phyloP scores from a whole-genome alignment of 2,888 invertebrate genomes.

The Hetaerina titia region DNA sequence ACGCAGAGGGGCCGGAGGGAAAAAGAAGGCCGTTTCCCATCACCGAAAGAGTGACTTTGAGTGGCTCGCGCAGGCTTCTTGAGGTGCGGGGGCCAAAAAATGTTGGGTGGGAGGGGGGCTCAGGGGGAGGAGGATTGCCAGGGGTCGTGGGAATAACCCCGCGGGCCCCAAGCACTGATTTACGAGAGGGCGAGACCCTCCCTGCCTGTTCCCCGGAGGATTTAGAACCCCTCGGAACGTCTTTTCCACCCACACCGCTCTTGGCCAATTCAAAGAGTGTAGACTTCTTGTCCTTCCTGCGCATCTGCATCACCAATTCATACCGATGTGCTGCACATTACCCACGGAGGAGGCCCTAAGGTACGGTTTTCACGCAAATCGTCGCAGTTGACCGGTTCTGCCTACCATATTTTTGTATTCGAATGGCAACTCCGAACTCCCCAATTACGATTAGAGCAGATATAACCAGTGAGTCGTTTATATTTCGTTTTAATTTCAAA shows the following conservation, averaged over 20 bases:
- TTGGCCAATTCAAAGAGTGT: no score
- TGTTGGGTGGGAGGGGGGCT: not conserved
- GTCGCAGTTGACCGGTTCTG: no score
- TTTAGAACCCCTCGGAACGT: not conserved
- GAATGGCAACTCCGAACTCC: no score
- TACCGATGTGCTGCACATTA: no score
- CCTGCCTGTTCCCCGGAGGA: not conserved
- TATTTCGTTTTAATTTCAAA: no score
- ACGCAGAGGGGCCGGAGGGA: not conserved
- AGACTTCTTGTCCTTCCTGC: no score
- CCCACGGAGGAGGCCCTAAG: no score
- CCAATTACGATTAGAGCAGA: no score
- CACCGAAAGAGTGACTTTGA: not conserved
- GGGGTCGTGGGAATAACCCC: not conserved
- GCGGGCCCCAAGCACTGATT: not conserved
- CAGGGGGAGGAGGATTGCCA: not conserved
- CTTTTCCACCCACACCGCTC: not conserved
- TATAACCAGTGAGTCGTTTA: no score
- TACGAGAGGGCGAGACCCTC: not conserved
- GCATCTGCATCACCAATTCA: no score
- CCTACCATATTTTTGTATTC: no score
- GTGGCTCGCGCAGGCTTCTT: not conserved
- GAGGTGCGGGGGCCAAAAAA: not conserved
- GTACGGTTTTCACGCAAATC: no score
- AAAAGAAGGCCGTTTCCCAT: not conserved